Base-by-base conservation (phyloP, 2,888 invertebrate genomes). In the Iselma pallidipennis region DNA sequence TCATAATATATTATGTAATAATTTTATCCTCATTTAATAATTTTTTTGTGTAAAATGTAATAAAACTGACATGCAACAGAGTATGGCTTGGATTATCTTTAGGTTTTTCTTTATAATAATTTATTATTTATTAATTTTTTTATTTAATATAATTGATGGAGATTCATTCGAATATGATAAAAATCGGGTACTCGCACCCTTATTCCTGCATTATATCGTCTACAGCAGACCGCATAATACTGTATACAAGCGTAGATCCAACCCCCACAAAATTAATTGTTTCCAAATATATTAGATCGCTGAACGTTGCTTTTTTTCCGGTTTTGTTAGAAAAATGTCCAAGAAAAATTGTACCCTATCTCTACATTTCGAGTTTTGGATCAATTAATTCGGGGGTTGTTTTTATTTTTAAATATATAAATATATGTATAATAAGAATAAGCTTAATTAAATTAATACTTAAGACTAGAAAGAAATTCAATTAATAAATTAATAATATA, bases 41-140 rank as follows among this genome's bases (percentile, higher is more conserved):
- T 76, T 76, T 78, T 42, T 19, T 42, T 42, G 79, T 80, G 80
- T 80, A 81, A 80, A 80, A 80, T 80, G 78, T 80, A 80, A 79
- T 80, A 80, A 79, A 80, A 80, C 77, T 75, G 77, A 79, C 80
- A 81, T 80, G 80, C 80, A 81, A 80, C 80, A 78, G 77, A 79
- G 78, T 80, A 80, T 80, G 80, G 79, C 79, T 77, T 76, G 76
- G 75, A 76, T 77, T 75, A 72, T 76, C 71, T 71, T 69, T 67
- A 61, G 6, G 19, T 19, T 19, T 42, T 19, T 10, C 4, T 19
- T 42, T 3, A 19, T 4, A n/a, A 49, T 49, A 9, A 19, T 25
- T 49, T 28, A 23, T 37, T 33, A 19, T 14, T 54, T 54, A 23
- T 21, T 9, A 37, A 29, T 29, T 7, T 29, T 21, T n/a, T 33